Percentiles rank a stretch among this genome's conserved stretches.
Evolutionary conservation across 2,797 vertebrate genomes (phyloP).

Genomic region (Enteromius thamalakanensis): DNA sequence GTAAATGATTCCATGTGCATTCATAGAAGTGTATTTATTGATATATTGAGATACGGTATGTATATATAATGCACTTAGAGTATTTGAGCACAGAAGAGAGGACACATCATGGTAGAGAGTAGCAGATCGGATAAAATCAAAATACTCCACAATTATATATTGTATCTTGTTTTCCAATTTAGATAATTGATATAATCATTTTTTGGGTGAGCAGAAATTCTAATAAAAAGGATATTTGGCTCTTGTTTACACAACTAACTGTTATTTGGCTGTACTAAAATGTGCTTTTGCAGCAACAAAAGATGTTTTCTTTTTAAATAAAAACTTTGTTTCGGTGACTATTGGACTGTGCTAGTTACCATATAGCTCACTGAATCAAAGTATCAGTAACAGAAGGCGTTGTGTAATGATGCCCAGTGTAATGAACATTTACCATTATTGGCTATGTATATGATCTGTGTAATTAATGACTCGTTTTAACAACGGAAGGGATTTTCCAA

Average conservation of each 20-base stretch:
- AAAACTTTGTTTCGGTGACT: background rate
- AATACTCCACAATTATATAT: background rate
- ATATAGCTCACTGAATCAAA: slow-evolving; percentile 26
- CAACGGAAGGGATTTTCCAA: background rate
- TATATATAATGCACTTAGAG: too few species aligned
- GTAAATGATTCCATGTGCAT: background rate
- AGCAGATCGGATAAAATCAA: background rate
- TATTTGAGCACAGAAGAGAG: background rate
- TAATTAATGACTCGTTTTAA: slow-evolving; percentile 36
- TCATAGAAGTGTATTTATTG: background rate
- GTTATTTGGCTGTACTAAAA: background rate
- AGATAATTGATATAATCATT: background rate
- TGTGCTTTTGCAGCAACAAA: background rate
- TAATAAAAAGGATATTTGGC: background rate
- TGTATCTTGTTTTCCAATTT: background rate
- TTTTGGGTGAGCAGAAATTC: background rate
- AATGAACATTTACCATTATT: slow-evolving; percentile 32
- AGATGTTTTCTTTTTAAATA: background rate
- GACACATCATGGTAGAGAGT: background rate
- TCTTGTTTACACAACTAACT: background rate
- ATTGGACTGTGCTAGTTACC: background rate
- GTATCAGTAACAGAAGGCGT: slow-evolving; percentile 15
- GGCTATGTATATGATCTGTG: slow-evolving; percentile 12
- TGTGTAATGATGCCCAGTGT: slow-evolving; percentile 43
- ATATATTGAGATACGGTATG: background rate